phyloP scores from a whole-genome alignment of 1,140 invertebrate species.

The Anagrus nilaparvatae region DNA sequence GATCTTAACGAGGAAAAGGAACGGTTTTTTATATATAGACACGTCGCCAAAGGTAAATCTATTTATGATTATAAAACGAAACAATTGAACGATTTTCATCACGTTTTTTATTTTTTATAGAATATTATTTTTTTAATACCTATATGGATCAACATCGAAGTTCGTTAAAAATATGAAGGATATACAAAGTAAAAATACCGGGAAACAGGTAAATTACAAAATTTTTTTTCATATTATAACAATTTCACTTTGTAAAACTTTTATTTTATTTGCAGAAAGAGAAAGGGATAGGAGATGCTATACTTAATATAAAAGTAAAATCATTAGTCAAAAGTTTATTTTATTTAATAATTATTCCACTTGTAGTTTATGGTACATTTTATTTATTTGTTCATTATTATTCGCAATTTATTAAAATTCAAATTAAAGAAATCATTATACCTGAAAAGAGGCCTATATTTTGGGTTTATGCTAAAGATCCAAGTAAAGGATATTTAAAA shows the following conservation, averaged over 20 bases:
- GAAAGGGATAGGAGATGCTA: constrained; percentile 1
- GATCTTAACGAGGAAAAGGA: no score
- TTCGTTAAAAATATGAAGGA: no score
- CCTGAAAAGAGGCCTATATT: constrained; percentile 33
- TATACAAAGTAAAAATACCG: not conserved
- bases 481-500: constrained; percentile 56
- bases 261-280: constrained; percentile 6
- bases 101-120: no score
- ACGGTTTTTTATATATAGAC: no score
- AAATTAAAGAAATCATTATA: constrained; percentile 8
- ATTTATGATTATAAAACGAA: no score
- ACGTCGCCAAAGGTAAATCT: no score
- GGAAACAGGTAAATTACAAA: constrained; percentile 4
- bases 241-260: not conserved
- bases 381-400: constrained; percentile 21
- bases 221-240: not conserved
- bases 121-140: no score
- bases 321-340: constrained; percentile 22
- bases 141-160: no score
- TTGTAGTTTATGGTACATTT: constrained; percentile 24
- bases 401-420: constrained; percentile 12
- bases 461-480: constrained; percentile 44
- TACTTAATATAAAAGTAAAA: constrained; percentile 27
- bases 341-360: constrained; percentile 20
- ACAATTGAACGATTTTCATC: no score